These are phyloP conservation scores for Drosophila novamexicana DNA, from an alignment of 1,140 invertebrate species.

Conservation along the genomic window DNA sequence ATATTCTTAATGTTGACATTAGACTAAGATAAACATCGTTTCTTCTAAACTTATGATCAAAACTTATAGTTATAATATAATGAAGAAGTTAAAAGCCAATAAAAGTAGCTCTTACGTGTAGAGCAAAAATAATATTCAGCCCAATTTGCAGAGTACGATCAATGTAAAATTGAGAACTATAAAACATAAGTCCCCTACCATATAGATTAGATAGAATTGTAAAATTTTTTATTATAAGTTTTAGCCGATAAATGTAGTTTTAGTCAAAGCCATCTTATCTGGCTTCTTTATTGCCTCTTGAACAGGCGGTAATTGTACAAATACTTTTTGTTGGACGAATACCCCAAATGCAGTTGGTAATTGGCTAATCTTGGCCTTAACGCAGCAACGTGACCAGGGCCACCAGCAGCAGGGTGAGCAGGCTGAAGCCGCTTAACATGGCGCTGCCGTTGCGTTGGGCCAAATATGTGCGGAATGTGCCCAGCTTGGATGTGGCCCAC, in stretches of 20 bases:
- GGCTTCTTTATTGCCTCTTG: constrained; percentile 31
- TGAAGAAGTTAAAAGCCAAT: background rate
- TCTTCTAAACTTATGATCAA: too few species aligned
- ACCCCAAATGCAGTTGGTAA: constrained; percentile 17
- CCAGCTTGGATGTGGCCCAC: constrained; percentile 57
- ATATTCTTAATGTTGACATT: background rate
- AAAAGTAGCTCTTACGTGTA: background rate
- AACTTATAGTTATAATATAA: too few species aligned
- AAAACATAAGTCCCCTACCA: background rate
- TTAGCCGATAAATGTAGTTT: constrained; percentile 9
- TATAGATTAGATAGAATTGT: constrained; percentile 23
- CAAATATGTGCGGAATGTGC: constrained; percentile 59
- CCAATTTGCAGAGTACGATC: background rate
- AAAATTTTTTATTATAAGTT: constrained; percentile 26
- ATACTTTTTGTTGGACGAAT: constrained; percentile 47
- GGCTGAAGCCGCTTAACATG: constrained; percentile 52
- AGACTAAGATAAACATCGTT: too few species aligned
- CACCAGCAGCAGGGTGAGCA: constrained; percentile 64
- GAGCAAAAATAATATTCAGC: background rate
- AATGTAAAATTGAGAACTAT: background rate
- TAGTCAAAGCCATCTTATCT: constrained; percentile 43
- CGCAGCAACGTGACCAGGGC: constrained; percentile 57
- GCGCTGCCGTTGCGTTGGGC: constrained; percentile 53
- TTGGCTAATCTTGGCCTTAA: constrained; percentile 27
- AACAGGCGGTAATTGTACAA: constrained; percentile 41